Evolutionary conservation across 2,113 vertebrate species (phyloP).

Genomic region (Pollachius pollachius): DNA sequence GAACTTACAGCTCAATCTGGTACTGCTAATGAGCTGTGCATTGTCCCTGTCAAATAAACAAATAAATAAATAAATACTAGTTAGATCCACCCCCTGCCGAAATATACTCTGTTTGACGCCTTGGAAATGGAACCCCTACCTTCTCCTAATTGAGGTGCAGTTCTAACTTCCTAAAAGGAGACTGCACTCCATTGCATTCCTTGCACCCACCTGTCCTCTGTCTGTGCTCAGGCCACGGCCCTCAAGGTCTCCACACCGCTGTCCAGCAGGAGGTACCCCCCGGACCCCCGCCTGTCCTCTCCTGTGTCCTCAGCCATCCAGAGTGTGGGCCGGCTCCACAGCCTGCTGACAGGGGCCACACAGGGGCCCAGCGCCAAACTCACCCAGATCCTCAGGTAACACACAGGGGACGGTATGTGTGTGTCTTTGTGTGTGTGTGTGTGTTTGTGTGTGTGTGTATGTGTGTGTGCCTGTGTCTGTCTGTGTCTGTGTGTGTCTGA

Average conservation of each 20-base stretch:
- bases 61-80: too few species aligned
- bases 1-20: too few species aligned
- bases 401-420: background rate
- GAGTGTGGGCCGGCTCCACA: constrained; percentile 85
- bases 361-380: constrained; percentile 82
- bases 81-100: too few species aligned
- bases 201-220: background rate
- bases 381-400: constrained; percentile 78
- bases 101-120: background rate
- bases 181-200: too few species aligned
- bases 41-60: too few species aligned
- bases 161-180: too few species aligned
- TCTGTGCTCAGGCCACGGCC: constrained; percentile 72
- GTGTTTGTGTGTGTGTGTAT: too few species aligned
- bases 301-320: constrained; percentile 83
- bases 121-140: background rate
- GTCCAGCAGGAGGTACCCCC: constrained; percentile 80
- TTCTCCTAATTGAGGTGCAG: background rate
- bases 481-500: too few species aligned
- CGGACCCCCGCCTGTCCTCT: constrained; percentile 74
- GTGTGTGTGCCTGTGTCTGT: too few species aligned
- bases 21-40: too few species aligned
- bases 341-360: constrained; percentile 83
- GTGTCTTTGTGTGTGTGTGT: too few species aligned
- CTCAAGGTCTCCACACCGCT: constrained; percentile 82